A percentile compares a stretch with the other conserved stretches of the same genome.
Conservation (phyloP, 2,888 invertebrate species). For the Sipha maydis region DNA sequence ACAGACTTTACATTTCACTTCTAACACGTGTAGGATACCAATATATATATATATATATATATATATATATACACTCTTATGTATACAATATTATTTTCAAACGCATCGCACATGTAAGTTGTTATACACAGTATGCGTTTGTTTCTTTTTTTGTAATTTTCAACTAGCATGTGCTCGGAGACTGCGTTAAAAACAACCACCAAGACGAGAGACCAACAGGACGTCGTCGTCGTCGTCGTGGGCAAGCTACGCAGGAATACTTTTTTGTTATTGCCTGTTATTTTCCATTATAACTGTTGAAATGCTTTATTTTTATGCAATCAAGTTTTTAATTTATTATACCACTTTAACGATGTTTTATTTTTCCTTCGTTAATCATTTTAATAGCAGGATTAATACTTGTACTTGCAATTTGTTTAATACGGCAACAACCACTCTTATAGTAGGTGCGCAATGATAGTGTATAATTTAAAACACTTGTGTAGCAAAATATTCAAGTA, state of each 20-base stretch:
- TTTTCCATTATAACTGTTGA: not conserved
- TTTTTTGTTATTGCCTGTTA: not conserved
- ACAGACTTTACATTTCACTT: slow-evolving; percentile 17
- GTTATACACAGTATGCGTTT: slow-evolving; percentile 6
- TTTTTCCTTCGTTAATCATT: no score
- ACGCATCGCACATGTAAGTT: slow-evolving; percentile 50
- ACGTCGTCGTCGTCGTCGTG: not conserved
- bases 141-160: not conserved
- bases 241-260: not conserved
- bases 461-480: no score
- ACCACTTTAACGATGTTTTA: no score
- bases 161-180: slow-evolving; percentile 27
- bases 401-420: no score
- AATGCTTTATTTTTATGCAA: not conserved
- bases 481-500: no score
- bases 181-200: not conserved
- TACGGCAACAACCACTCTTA: no score
- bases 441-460: no score
- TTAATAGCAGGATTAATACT: no score
- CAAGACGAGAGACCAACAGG: not conserved
- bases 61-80: not conserved
- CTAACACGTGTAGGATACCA: slow-evolving; percentile 38
- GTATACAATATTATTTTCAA: slow-evolving; percentile 32
- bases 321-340: no score
- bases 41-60: not conserved